Evolutionary conservation across 2,797 vertebrate genomes (phyloP).

Genomic region (Harpagifer antarcticus): DNA sequence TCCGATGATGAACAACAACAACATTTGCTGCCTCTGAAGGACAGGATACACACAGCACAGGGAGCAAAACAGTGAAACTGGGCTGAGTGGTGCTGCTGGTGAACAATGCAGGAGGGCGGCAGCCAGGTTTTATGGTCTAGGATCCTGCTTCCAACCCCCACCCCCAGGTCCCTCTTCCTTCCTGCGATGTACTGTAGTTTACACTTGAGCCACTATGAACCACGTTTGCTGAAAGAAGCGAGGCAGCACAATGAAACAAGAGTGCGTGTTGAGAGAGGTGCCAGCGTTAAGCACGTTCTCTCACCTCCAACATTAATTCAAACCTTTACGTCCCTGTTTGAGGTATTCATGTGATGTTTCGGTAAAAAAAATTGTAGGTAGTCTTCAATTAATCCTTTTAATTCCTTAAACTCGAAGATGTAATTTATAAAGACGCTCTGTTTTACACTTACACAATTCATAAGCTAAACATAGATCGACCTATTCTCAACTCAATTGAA

Average conservation of each 20-base stretch:
- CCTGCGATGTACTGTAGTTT: constrained; percentile 85
- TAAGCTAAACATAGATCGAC: not conserved
- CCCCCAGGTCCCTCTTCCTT: constrained; percentile 84
- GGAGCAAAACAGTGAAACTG: constrained; percentile 77
- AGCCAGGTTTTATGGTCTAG: constrained; percentile 84
- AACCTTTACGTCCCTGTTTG: constrained; percentile 23
- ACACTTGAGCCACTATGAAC: constrained; percentile 79
- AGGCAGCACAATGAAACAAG: constrained; percentile 83
- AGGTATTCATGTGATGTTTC: constrained; percentile 6
- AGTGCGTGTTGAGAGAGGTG: constrained; percentile 52
- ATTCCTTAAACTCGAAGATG: not conserved
- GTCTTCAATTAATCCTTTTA: not conserved
- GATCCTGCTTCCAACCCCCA: constrained; percentile 82
- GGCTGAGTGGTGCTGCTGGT: constrained; percentile 70
- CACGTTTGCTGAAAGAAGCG: constrained; percentile 69
- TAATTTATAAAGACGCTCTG: not conserved
- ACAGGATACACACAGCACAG: constrained; percentile 80
- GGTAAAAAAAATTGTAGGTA: not conserved
- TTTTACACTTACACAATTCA: not conserved
- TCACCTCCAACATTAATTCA: constrained; percentile 43
- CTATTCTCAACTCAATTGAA: not conserved
- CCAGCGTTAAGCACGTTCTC: constrained; percentile 38
- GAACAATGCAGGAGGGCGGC: constrained; percentile 86
- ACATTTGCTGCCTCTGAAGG: constrained; percentile 79
- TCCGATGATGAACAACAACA: constrained; percentile 72